These are phyloP conservation scores for Manis crassicaudata DNA, from an alignment of 2,797 vertebrate species.

Conservation along the genomic window DNA sequence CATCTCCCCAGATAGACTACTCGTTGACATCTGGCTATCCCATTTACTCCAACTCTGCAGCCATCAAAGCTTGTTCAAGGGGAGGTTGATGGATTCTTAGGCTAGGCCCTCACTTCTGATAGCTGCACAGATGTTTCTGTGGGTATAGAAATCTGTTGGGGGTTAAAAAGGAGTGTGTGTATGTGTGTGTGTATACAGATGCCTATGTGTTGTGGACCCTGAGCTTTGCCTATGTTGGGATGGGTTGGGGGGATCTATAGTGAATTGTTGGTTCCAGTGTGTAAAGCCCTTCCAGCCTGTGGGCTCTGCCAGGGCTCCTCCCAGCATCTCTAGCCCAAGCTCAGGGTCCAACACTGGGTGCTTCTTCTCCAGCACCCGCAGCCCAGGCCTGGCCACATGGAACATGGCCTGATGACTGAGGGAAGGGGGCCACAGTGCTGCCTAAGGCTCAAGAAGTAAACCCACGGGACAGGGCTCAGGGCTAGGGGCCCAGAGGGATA, in stretches of 20 bases:
- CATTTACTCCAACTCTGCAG: background rate
- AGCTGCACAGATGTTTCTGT: slow-evolving; percentile 1
- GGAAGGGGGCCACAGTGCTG: background rate
- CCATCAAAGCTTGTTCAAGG: background rate
- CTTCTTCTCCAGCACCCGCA: background rate
- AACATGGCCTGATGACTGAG: background rate
- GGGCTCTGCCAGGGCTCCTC: background rate
- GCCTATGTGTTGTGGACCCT: background rate
- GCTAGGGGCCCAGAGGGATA: slow-evolving; percentile 63
- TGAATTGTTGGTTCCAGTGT: background rate
- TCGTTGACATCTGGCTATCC: background rate
- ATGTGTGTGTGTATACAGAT: rapidly evolving
- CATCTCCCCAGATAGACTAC: background rate
- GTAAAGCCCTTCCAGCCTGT: background rate
- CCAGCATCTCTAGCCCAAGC: background rate
- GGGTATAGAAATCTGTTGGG: background rate
- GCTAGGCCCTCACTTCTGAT: background rate
- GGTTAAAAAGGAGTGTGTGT: background rate
- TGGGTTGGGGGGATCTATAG: background rate
- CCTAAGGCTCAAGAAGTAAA: slow-evolving; percentile 27
- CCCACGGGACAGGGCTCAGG: slow-evolving; percentile 17
- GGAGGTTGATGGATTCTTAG: background rate
- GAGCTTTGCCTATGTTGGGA: background rate
- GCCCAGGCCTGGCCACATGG: background rate
- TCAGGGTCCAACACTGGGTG: background rate